Conservation (phyloP, 2,888 invertebrate genomes). For the Pammene aurita region DNA sequence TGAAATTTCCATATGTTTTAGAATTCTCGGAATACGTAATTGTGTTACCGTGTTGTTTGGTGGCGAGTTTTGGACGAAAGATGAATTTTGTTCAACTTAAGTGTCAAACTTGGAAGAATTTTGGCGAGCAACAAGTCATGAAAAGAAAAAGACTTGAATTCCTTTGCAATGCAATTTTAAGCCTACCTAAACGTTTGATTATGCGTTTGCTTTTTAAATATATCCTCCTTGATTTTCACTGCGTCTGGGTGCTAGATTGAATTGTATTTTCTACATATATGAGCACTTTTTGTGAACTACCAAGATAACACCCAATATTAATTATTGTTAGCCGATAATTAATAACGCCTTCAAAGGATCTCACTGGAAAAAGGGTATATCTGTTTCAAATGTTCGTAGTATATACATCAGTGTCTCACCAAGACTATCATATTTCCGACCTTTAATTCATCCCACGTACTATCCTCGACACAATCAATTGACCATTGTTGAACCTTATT, state of each 20-base stretch:
- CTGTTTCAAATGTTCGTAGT: not conserved
- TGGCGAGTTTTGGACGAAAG: not conserved
- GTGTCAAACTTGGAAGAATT: not conserved
- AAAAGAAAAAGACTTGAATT: too few species aligned
- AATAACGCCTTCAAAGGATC: not conserved
- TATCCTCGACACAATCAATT: not conserved
- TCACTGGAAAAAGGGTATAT: not conserved
- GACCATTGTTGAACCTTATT: too few species aligned
- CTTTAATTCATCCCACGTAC: slow-evolving; percentile 35
- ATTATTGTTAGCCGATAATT: not conserved
- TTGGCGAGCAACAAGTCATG: not conserved
- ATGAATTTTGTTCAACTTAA: not conserved
- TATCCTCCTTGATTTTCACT: too few species aligned
- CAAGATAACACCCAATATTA: not conserved
- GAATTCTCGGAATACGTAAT: not conserved
- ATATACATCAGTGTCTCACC: slow-evolving; percentile 10
- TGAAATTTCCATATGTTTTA: slow-evolving; percentile 19
- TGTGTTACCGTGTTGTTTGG: not conserved
- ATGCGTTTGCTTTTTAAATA: too few species aligned
- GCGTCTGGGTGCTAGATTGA: too few species aligned
- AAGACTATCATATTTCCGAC: slow-evolving; percentile 25
- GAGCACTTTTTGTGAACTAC: not conserved
- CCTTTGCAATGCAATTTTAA: too few species aligned
- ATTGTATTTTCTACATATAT: not conserved
- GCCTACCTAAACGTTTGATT: too few species aligned